Evolutionary conservation across 1,140 invertebrate species (phyloP), one percentile per base, ranked within the genome.

Genomic region (Halictus rubicundus): DNA sequence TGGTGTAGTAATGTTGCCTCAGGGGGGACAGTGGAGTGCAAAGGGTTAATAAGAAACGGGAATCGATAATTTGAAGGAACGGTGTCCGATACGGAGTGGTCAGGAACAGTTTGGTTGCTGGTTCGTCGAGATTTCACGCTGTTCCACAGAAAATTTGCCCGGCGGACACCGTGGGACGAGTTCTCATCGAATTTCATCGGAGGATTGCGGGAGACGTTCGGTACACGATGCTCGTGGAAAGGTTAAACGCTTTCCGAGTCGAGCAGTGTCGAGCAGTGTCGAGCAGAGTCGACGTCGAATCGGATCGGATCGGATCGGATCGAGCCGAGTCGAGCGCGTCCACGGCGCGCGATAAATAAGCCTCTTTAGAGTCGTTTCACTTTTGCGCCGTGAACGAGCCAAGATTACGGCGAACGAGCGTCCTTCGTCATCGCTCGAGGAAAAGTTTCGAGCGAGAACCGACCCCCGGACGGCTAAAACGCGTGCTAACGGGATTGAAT

Each of bases 361-460:
- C 32, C 63, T 64, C 14, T 64, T 42, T 64, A 64, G n/a, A 64
- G 37, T 64, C 32, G 63, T 32, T 39, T 64, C 63, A 64, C 63
- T 37, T 64, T 64, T 64, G 63, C 63, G 37, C n/a, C 37, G 37
- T 19, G 63, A 37, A 64, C 63, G 32, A 64, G 37, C 37, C 63
- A 19, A 64, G 63, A 64, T 64, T 64, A 64, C 63, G 21, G 37
- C 63, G 21, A 64, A 64, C 63, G 63, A 64, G 63, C 63, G 63
- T n/a, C 37, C 19, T 64, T 42, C 63, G 37, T 64, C 63, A 42
- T 64, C 32, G 19, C 19, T 21, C 27, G 9, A 19, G 37, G 27
- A n/a, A 39, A 64, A 64, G 7, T 63, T 39, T 64, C n/a, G 37
- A 64, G 32, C 61, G 23, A 32, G 19, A 39, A 46, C 12, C 42